Evolutionary conservation across 2,888 invertebrate species (phyloP).

Genomic region (Dermolepida albohirtum): DNA sequence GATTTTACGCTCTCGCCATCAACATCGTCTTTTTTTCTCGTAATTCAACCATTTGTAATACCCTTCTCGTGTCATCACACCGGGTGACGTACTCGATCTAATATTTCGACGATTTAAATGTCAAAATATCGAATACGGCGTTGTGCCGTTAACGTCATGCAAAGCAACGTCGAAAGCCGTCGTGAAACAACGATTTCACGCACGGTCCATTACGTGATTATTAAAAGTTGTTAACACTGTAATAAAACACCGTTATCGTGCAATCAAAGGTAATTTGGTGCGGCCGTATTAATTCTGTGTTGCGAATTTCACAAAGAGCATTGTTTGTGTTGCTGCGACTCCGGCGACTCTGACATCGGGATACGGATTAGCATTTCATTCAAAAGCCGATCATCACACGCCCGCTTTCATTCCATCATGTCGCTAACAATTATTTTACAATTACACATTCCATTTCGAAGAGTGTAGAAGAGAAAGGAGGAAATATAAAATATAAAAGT

Average conservation of each 20-base stretch:
- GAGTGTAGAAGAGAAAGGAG: too few species aligned
- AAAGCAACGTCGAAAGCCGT: background rate
- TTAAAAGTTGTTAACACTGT: conserved; percentile 41
- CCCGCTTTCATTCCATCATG: conserved; percentile 1
- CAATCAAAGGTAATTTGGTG: conserved; percentile 55
- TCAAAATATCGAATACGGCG: background rate
- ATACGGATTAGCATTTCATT: conserved; percentile 7
- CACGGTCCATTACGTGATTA: conserved; percentile 25
- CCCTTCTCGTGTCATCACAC: too few species aligned
- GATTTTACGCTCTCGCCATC: too few species aligned
- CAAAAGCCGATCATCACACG: background rate
- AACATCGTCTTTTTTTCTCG: too few species aligned
- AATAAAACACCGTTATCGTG: conserved; percentile 29
- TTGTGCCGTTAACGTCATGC: too few species aligned
- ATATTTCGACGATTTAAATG: conserved; percentile 19
- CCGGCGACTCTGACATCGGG: background rate
- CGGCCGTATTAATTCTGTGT: conserved; percentile 52
- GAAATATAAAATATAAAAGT: too few species aligned
- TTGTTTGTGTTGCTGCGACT: conserved; percentile 36
- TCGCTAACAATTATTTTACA: conserved; percentile 36
- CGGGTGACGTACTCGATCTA: conserved; percentile 9
- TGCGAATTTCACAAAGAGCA: conserved; percentile 43
- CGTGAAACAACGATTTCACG: background rate
- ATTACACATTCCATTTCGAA: conserved; percentile 45
- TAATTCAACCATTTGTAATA: too few species aligned